phyloP scores from a whole-genome alignment of 2,113 vertebrate species.

The Puma concolor region DNA sequence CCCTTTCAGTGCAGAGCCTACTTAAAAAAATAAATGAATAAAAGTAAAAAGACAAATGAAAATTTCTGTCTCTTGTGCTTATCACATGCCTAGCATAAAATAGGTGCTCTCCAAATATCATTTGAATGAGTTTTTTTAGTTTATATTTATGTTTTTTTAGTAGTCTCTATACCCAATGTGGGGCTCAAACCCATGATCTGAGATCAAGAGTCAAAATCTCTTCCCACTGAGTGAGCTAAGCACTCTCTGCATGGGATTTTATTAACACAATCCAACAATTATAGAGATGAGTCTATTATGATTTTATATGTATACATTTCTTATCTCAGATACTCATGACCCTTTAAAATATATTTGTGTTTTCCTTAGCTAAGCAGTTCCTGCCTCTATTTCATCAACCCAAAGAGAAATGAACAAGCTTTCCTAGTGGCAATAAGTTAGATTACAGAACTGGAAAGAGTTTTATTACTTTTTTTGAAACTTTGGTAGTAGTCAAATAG shows the following conservation, averaged over 20 bases:
- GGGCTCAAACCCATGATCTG: neutral
- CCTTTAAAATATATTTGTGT: neutral
- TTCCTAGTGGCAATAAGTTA: slow-evolving; percentile 69
- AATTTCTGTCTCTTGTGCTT: neutral
- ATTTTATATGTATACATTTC: neutral
- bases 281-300: neutral
- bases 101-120: neutral
- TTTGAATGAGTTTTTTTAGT: neutral
- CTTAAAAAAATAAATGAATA: neutral
- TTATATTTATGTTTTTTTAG: neutral
- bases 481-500: neutral
- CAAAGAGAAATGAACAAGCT: slow-evolving; percentile 70
- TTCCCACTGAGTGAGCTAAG: neutral
- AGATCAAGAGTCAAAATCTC: neutral
- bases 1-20: neutral
- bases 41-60: neutral
- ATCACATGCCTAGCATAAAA: neutral
- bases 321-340: neutral
- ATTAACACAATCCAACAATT: slow-evolving; percentile 4
- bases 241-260: neutral
- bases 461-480: slow-evolving; percentile 73
- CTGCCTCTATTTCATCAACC: slow-evolving; percentile 63
- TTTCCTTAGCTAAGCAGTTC: neutral
- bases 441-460: neutral
- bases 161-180: neutral